phyloP scores from a whole-genome alignment of 92 coral and sea anemone species.

The Phenganax stokvisi region DNA sequence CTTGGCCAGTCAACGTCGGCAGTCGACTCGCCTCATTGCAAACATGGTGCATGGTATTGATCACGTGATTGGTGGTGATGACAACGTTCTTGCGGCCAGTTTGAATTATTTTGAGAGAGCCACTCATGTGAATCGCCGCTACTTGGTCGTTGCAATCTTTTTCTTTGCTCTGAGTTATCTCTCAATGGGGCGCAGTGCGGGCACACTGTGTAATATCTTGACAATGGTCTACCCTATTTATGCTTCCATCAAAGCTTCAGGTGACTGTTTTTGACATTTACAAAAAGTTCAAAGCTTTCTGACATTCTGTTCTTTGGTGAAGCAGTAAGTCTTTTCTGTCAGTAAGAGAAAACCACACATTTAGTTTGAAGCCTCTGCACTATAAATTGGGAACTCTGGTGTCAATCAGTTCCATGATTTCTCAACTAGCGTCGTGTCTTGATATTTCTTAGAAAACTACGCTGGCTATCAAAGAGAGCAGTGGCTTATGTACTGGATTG shows the following conservation, averaged over 20 bases:
- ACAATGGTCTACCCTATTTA: slow-evolving; percentile 72
- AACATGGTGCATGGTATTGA: slow-evolving; percentile 36
- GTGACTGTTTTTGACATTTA: background rate
- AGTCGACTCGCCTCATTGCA: slow-evolving; percentile 4
- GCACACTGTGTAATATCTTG: slow-evolving; percentile 67
- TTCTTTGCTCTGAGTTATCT: slow-evolving; percentile 69
- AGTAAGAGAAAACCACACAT: too few species aligned
- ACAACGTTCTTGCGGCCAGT: slow-evolving; percentile 57
- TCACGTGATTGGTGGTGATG: slow-evolving; percentile 33
- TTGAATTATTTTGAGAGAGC: slow-evolving; percentile 65
- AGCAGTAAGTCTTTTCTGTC: too few species aligned
- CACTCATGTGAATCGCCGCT: slow-evolving; percentile 61
- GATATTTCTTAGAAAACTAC: slow-evolving; percentile 47
- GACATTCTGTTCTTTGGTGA: too few species aligned
- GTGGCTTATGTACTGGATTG: slow-evolving; percentile 93
- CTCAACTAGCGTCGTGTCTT: background rate
- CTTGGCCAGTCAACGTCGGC: slow-evolving; percentile 22
- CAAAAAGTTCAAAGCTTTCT: too few species aligned
- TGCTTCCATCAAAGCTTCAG: slow-evolving; percentile 77
- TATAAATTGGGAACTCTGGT: too few species aligned
- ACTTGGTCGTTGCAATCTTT: slow-evolving; percentile 56
- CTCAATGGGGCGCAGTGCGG: slow-evolving; percentile 83
- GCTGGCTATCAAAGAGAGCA: slow-evolving; percentile 52
- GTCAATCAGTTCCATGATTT: too few species aligned
- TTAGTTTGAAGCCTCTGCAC: too few species aligned